Base-by-base conservation (phyloP, 2,888 invertebrate genomes). In the Apamea anceps region DNA sequence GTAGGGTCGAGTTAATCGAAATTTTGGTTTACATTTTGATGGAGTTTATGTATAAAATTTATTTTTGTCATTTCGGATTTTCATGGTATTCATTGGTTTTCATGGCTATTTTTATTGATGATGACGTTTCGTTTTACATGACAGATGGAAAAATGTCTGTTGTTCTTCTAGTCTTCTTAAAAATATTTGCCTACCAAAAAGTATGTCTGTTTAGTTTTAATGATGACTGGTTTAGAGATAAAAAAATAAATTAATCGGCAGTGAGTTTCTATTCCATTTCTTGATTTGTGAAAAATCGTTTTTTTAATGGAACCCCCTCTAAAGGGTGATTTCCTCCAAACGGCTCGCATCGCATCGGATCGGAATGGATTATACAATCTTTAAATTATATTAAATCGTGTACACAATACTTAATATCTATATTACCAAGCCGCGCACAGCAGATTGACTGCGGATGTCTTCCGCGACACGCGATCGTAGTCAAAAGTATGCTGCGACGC, bases 21-120 rank as follows among this genome's bases (percentile, higher is more conserved):
- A 63, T 57, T 6, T 42, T 66, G 42, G 57, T 54, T 54, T 85
- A 85, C 87, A 88, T 91, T 84, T 86, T 87, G 79, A 71, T 77
- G 60, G 73, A 60, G 6, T 72, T 65, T 21, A 45, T 15, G 15
- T 32, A 1, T 54, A 28, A 15, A 51, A 57, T 60, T 62, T 28
- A 12, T 72, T 63, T 62, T 66, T 57, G 42, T 79, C 70, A 72
- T 65, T 73, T 75, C n/a, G 21, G 13, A 70, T 68, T 82, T 75
- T 72, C 1, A 62, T 75, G 28, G 72, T 32, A 32, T 75, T 71
- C 65, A 28, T 75, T 28, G 18, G 13, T 45, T 8, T 8, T 76
- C n/a, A 60, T 60, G 45, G 13, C 32, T 60, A 21, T 72, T 77
- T 76, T 48, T 48, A 51, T 28, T 25, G 37, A 51, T 25, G 37